A percentile compares a stretch with the other conserved stretches of the same genome.
Evolutionary conservation across 2,797 vertebrate genomes (phyloP).

Genomic region (Salmo trutta): DNA sequence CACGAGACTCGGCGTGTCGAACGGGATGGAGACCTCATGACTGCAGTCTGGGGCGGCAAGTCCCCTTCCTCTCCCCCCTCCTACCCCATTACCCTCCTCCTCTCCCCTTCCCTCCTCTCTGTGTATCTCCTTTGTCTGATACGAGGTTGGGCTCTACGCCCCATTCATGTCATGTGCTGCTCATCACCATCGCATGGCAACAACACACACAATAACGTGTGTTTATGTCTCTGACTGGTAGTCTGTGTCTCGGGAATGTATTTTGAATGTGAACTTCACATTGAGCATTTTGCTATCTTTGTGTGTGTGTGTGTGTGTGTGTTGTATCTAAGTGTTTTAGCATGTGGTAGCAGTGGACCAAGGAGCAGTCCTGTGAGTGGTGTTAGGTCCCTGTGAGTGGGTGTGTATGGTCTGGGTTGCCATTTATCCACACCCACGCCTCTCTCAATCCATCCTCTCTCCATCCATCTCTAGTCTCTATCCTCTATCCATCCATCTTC

Average conservation of each 20-base stretch:
- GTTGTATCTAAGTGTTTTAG: slow-evolving; percentile 37
- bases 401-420: slow-evolving; percentile 63
- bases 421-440: slow-evolving; percentile 34
- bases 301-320: slow-evolving; percentile 2
- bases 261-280: neutral
- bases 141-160: slow-evolving; percentile 66
- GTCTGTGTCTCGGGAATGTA: slow-evolving; percentile 17
- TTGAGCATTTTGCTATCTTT: slow-evolving; percentile 2
- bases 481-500: neutral
- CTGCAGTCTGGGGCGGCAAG: slow-evolving; percentile 37
- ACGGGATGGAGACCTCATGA: slow-evolving; percentile 71
- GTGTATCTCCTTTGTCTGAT: slow-evolving; percentile 71
- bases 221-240: slow-evolving; percentile 33
- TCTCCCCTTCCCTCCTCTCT: slow-evolving; percentile 49
- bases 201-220: slow-evolving; percentile 52
- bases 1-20: slow-evolving; percentile 68
- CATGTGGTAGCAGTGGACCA: slow-evolving; percentile 37
- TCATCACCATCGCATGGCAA: slow-evolving; percentile 49
- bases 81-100: slow-evolving; percentile 12
- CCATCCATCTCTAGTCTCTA: neutral
- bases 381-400: slow-evolving; percentile 61
- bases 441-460: slow-evolving; percentile 27
- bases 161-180: slow-evolving; percentile 74
- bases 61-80: neutral
- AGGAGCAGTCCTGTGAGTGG: slow-evolving; percentile 18